Evolutionary conservation across 2,888 invertebrate species (phyloP).

Genomic region (Calameuta filiformis): DNA sequence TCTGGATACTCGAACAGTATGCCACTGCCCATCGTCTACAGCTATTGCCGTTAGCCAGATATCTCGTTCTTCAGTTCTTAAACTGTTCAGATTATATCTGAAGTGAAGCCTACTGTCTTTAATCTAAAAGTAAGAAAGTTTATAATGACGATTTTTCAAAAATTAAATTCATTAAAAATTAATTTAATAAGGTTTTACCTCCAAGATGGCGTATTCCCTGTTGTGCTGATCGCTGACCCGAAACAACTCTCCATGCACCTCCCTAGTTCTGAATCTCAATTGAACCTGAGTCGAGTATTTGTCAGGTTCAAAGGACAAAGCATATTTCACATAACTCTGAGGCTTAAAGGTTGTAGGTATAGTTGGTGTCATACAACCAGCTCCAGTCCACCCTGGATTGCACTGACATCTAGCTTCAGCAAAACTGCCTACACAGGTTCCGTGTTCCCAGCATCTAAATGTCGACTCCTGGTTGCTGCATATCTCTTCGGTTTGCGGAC

Average conservation of each 20-base stretch:
- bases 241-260: constrained; percentile 93
- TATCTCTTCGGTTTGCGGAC: constrained; percentile 92
- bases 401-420: constrained; percentile 93
- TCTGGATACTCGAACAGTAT: constrained; percentile 89
- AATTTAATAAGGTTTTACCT: constrained; percentile 62
- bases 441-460: constrained; percentile 90
- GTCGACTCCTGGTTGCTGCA: constrained; percentile 90
- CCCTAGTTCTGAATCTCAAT: constrained; percentile 91
- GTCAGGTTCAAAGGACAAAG: constrained; percentile 93
- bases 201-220: constrained; percentile 91
- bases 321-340: constrained; percentile 97
- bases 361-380: constrained; percentile 85
- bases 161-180: not conserved
- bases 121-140: constrained; percentile 70
- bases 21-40: constrained; percentile 97
- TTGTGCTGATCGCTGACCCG: constrained; percentile 94
- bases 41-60: constrained; percentile 90
- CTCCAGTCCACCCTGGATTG: constrained; percentile 94
- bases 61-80: constrained; percentile 89
- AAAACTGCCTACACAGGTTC: constrained; percentile 92
- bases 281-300: constrained; percentile 93
- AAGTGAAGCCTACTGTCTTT: constrained; percentile 91
- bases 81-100: constrained; percentile 91
- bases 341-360: constrained; percentile 92
- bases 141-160: not conserved